Percentiles rank a stretch among this genome's conserved stretches.
phyloP scores from a whole-genome alignment of 2,113 vertebrate genomes.

The Mionectes macconnelli region DNA sequence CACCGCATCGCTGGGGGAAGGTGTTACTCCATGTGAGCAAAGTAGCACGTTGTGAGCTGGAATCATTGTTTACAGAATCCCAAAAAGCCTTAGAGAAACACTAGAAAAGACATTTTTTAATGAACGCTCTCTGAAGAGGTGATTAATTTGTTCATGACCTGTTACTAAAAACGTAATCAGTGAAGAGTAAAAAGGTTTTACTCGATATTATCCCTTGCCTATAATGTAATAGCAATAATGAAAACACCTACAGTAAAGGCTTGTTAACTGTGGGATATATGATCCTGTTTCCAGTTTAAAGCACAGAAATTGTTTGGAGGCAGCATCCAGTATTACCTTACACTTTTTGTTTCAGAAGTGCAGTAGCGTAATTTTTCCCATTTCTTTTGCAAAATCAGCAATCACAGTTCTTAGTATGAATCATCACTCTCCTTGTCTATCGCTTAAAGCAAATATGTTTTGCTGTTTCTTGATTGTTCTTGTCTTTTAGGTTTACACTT shows the following conservation, averaged over 20 bases:
- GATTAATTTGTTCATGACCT: conserved; percentile 47
- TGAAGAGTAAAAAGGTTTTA: conserved; percentile 17
- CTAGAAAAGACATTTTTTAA: background rate
- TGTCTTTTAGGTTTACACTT: conserved; percentile 55
- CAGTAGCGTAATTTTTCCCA: background rate
- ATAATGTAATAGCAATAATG: conserved; percentile 29
- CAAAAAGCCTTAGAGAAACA: background rate
- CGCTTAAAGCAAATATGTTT: conserved; percentile 34
- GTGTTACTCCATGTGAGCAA: background rate
- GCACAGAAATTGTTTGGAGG: background rate
- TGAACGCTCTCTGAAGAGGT: background rate
- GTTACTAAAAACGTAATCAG: conserved; percentile 24
- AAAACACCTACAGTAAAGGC: conserved; percentile 44
- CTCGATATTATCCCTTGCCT: conserved; percentile 5
- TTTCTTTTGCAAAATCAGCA: conserved; percentile 24
- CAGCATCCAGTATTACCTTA: background rate
- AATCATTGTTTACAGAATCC: background rate
- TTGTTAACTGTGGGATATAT: conserved; percentile 10
- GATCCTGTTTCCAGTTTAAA: conserved; percentile 4
- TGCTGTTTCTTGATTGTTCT: conserved; percentile 19
- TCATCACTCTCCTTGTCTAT: conserved; percentile 40
- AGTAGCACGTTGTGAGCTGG: background rate
- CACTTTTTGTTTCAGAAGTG: background rate
- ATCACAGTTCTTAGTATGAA: conserved; percentile 40
- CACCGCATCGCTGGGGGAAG: background rate